Evolutionary conservation across 2,888 invertebrate species (phyloP).

Genomic region (Gymnosoma rotundatum): DNA sequence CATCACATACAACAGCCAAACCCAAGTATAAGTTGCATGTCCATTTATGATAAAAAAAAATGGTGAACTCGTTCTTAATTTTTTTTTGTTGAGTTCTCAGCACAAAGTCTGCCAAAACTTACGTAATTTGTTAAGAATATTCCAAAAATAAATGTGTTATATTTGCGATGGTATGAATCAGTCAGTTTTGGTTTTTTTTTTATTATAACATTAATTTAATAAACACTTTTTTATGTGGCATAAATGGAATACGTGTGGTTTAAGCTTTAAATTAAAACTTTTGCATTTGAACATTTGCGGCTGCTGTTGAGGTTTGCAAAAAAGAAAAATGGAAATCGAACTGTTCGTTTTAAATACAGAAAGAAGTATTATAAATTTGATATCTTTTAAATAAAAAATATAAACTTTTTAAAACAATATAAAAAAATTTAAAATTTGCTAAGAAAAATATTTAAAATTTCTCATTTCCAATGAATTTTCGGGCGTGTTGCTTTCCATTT

Average conservation of each 20-base stretch:
- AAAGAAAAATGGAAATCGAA: no score
- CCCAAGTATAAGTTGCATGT: conserved; percentile 17
- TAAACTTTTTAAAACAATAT: no score
- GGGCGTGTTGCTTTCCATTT: no score
- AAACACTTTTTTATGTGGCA: not conserved
- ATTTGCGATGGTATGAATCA: conserved; percentile 24
- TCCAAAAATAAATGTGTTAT: conserved; percentile 39
- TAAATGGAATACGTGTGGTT: conserved; percentile 40
- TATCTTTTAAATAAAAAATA: no score
- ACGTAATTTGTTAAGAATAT: conserved; percentile 51
- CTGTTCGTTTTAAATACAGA: no score
- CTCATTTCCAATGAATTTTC: no score
- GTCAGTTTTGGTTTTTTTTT: not conserved
- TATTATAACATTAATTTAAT: not conserved
- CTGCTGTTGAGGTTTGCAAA: no score
- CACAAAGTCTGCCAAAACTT: conserved; percentile 45
- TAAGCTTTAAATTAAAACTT: conserved; percentile 17
- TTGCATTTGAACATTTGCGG: not conserved
- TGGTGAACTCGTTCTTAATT: conserved; percentile 36
- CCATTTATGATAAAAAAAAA: conserved; percentile 22
- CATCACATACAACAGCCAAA: not conserved
- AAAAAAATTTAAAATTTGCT: no score
- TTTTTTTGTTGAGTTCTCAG: conserved; percentile 4
- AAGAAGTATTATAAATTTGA: no score
- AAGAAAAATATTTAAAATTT: no score